Conservation (phyloP, 1,140 invertebrate species). For the Daktulosphaira vitifoliae region DNA sequence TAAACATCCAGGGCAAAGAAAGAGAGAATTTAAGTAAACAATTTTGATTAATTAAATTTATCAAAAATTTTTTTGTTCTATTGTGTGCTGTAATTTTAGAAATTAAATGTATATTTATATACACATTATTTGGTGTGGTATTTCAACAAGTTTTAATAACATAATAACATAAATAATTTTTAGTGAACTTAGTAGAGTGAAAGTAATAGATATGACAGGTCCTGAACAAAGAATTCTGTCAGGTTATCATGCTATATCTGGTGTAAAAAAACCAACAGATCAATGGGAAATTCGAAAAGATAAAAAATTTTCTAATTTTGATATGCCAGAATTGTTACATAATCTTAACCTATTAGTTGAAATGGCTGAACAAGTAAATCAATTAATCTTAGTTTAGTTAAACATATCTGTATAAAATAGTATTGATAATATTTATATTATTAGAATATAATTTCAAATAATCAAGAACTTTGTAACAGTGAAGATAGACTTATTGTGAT, state of each 20-base stretch:
- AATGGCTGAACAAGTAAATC: constrained; percentile 73
- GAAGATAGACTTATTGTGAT: constrained; percentile 69
- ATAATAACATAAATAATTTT: constrained; percentile 1
- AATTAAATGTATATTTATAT: not conserved
- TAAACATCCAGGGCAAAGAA: constrained; percentile 53
- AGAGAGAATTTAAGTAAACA: constrained; percentile 42
- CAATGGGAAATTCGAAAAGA: constrained; percentile 47
- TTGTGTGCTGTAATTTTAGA: no score
- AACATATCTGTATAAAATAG: not conserved
- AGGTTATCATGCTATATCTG: constrained; percentile 82
- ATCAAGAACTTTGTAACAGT: constrained; percentile 64
- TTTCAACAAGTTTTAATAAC: not conserved
- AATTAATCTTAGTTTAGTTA: constrained; percentile 23
- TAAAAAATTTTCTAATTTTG: constrained; percentile 56
- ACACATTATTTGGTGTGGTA: not conserved
- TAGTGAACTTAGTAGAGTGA: constrained; percentile 68
- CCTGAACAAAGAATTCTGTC: constrained; percentile 86
- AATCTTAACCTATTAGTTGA: constrained; percentile 88
- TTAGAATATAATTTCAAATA: constrained; percentile 80
- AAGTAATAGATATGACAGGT: constrained; percentile 98
- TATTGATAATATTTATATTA: constrained; percentile 31
- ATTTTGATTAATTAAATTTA: no score
- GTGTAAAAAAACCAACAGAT: constrained; percentile 53
- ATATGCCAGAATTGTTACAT: constrained; percentile 80
- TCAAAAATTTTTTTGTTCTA: not conserved